Percentiles rank a stretch among this genome's conserved stretches.
Evolutionary conservation across 2,113 vertebrate species (phyloP).

Genomic region (Pluvialis apricaria): DNA sequence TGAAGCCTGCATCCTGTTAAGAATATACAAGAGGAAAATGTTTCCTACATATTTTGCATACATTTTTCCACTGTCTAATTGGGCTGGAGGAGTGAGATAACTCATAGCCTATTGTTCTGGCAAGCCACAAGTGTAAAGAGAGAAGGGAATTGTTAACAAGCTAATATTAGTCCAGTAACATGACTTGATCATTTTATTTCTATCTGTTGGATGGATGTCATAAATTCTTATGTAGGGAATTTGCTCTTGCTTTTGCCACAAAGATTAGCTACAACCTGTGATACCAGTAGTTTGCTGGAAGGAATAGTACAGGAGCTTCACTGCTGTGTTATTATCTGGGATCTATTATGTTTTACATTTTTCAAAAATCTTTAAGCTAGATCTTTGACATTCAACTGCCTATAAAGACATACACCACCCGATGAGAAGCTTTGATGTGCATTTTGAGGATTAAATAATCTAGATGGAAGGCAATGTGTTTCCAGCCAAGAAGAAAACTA

Average conservation of each 20-base stretch:
- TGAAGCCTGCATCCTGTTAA: conserved; percentile 35
- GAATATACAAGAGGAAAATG: conserved; percentile 19
- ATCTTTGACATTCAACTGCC: conserved; percentile 90
- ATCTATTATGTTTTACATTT: conserved; percentile 93
- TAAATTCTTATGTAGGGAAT: conserved; percentile 43
- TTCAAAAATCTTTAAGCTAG: conserved; percentile 88
- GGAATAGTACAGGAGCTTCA: conserved; percentile 74
- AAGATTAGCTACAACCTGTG: conserved; percentile 68
- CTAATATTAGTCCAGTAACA: conserved; percentile 64
- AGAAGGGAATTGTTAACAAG: conserved; percentile 63
- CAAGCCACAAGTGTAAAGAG: conserved; percentile 57
- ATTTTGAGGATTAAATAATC: conserved; percentile 98
- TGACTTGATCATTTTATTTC: conserved; percentile 49
- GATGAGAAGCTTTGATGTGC: conserved; percentile 93
- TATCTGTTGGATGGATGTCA: conserved; percentile 57
- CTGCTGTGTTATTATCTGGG: conserved; percentile 88
- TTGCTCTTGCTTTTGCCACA: conserved; percentile 62
- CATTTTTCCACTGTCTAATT: conserved; percentile 65
- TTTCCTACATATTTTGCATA: conserved; percentile 53
- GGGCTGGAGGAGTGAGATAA: conserved; percentile 60
- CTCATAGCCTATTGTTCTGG: conserved; percentile 55
- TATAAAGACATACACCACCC: conserved; percentile 86
- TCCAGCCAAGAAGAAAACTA: conserved; percentile 87
- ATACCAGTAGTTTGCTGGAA: conserved; percentile 70
- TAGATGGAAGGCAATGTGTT: conserved; percentile 88